Evolutionary conservation across 2,888 invertebrate species (phyloP).

Genomic region (Andrena bucephala): DNA sequence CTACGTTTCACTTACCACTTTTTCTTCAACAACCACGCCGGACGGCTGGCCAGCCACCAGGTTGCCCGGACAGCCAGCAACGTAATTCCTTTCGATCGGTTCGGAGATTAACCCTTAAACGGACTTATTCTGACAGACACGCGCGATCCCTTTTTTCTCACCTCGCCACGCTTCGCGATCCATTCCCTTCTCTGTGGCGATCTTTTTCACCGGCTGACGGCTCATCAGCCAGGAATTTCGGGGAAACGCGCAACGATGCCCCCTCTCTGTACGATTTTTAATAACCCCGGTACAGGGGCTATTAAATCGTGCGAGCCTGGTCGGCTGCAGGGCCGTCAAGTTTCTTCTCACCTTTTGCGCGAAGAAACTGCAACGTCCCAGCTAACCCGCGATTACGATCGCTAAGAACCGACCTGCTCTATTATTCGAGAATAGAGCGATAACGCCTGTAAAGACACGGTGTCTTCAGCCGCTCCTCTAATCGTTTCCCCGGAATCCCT

Average conservation of each 20-base stretch:
- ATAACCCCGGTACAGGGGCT: not conserved
- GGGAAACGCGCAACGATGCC: slow-evolving; percentile 23
- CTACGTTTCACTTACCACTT: slow-evolving; percentile 52
- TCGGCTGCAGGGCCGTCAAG: too few relatives aligned
- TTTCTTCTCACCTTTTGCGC: too few relatives aligned
- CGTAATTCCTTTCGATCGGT: slow-evolving; percentile 52
- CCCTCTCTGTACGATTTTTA: not conserved
- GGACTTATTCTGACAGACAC: slow-evolving; percentile 59
- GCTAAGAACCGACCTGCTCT: not conserved
- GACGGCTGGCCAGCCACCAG: not conserved
- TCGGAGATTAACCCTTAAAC: slow-evolving; percentile 59
- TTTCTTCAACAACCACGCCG: slow-evolving; percentile 27
- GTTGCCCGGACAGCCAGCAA: slow-evolving; percentile 42
- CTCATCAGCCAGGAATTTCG: slow-evolving; percentile 48
- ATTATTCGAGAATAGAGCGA: slow-evolving; percentile 9
- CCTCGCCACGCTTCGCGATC: slow-evolving; percentile 44
- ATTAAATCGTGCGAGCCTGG: too few relatives aligned
- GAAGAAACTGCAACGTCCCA: too few relatives aligned
- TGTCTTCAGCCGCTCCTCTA: slow-evolving; percentile 4
- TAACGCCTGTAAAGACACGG: not conserved
- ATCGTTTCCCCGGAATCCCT: slow-evolving; percentile 36
- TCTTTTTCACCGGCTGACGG: slow-evolving; percentile 31
- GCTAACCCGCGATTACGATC: too few relatives aligned
- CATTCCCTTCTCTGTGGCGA: slow-evolving; percentile 45
- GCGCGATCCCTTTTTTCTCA: slow-evolving; percentile 52